A percentile compares a stretch with the other conserved stretches of the same genome.
phyloP scores from a whole-genome alignment of 2,113 vertebrate species.

The Colossoma macropomum region DNA sequence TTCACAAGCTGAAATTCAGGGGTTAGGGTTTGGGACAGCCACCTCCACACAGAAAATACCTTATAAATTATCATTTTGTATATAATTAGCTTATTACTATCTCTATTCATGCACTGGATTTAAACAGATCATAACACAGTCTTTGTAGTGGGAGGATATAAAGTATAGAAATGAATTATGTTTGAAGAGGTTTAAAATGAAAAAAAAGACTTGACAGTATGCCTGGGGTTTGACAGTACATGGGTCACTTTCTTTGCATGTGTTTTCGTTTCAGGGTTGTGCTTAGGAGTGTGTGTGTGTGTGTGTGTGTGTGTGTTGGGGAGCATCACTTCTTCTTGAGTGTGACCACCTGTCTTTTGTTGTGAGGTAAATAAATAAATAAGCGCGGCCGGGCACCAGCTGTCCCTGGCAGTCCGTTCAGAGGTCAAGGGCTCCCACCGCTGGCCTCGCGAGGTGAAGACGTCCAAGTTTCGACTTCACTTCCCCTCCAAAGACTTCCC shows the following conservation, averaged over 20 bases:
- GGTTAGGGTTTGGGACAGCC: too few relatives aligned
- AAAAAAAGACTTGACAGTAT: constrained; percentile 26
- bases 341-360: constrained; percentile 88
- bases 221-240: constrained; percentile 41
- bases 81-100: too few relatives aligned
- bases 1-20: too few relatives aligned
- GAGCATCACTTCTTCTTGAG: constrained; percentile 78
- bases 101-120: too few relatives aligned
- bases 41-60: too few relatives aligned
- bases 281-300: constrained; percentile 50
- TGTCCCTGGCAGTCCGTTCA: constrained; percentile 81
- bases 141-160: too few relatives aligned
- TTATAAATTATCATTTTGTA: too few relatives aligned
- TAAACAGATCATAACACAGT: too few relatives aligned
- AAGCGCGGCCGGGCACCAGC: constrained; percentile 79
- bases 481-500: constrained; percentile 73
- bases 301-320: constrained; percentile 68
- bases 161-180: constrained; percentile 36
- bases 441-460: constrained; percentile 81
- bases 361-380: constrained; percentile 83
- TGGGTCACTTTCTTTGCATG: constrained; percentile 53
- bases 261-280: constrained; percentile 59
- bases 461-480: constrained; percentile 80
- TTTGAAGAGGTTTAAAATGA: background rate
- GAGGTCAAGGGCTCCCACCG: constrained; percentile 86